Evolutionary conservation across 2,113 vertebrate species (phyloP).

Genomic region (Rhombomys opimus): DNA sequence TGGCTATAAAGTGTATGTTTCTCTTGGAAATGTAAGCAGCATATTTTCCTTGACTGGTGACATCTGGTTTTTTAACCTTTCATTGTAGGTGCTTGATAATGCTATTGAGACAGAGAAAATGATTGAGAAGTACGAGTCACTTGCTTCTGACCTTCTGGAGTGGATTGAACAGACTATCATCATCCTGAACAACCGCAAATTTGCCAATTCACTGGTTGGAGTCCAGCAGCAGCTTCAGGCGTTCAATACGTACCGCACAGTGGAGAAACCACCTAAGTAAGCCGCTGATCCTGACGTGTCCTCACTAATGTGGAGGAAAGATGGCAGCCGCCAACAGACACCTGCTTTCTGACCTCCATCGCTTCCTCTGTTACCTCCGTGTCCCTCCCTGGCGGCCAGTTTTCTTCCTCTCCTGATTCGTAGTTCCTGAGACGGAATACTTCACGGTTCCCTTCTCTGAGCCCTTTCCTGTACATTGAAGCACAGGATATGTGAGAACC

Average conservation of each 20-base stretch:
- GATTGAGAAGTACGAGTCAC: constrained; percentile 97
- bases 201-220: constrained; percentile 95
- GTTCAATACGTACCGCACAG: constrained; percentile 98
- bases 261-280: constrained; percentile 98
- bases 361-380: not conserved
- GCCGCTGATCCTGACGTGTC: constrained; percentile 22
- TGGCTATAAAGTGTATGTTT: not conserved
- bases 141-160: constrained; percentile 97
- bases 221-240: constrained; percentile 98
- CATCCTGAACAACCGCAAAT: constrained; percentile 98
- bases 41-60: not conserved
- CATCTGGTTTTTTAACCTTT: constrained; percentile 10
- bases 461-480: not conserved
- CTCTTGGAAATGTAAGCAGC: fast-evolving
- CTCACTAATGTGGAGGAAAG: fast-evolving
- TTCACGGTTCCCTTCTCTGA: not conserved
- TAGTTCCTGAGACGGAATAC: not conserved
- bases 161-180: constrained; percentile 99
- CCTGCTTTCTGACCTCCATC: not conserved
- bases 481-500: not conserved
- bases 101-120: constrained; percentile 98
- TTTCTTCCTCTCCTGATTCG: not conserved
- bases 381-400: not conserved
- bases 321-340: not conserved
- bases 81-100: constrained; percentile 93